A percentile compares a stretch with the other conserved stretches of the same genome.
Evolutionary conservation across 1,140 invertebrate genomes (phyloP).

Genomic region (Aphelinus atriplicis): DNA sequence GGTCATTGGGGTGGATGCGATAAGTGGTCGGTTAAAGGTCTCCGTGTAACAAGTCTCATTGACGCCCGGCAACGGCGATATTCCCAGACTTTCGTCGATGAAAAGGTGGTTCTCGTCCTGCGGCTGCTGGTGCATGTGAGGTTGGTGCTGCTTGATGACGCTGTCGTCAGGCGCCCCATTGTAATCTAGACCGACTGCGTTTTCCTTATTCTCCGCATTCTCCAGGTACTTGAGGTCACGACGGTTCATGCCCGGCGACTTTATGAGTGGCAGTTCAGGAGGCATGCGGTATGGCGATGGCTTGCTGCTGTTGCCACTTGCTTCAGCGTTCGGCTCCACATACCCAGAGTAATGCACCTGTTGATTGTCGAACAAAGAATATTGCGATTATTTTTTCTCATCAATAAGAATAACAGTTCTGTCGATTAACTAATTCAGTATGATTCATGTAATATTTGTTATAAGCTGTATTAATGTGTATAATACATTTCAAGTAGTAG

Average conservation of each 20-base stretch:
- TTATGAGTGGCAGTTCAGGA: constrained; percentile 57
- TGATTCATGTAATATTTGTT: too few species aligned
- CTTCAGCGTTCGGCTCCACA: constrained; percentile 37
- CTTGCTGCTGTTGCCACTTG: constrained; percentile 48
- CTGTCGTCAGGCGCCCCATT: constrained; percentile 52
- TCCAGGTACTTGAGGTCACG: constrained; percentile 59
- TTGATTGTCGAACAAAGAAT: too few species aligned
- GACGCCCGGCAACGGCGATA: constrained; percentile 47
- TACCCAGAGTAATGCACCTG: constrained; percentile 48
- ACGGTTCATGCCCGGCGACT: constrained; percentile 60
- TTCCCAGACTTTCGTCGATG: constrained; percentile 57
- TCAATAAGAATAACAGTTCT: not conserved
- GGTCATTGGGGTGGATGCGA: constrained; percentile 58
- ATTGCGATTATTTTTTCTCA: not conserved
- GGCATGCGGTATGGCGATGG: constrained; percentile 54
- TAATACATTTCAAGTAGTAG: too few species aligned
- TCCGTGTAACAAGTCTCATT: constrained; percentile 59
- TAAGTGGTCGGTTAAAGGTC: constrained; percentile 51
- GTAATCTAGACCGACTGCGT: constrained; percentile 54
- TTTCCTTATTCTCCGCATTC: constrained; percentile 60
- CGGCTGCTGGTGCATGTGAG: constrained; percentile 4
- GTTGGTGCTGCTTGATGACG: constrained; percentile 34
- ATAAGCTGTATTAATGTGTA: too few species aligned
- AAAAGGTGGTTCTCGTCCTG: constrained; percentile 53
- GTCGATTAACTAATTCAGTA: too few species aligned